Percentiles rank a stretch among this genome's conserved stretches.
phyloP scores from a whole-genome alignment of 2,888 invertebrate species.

The Nephrotoma appendiculata region DNA sequence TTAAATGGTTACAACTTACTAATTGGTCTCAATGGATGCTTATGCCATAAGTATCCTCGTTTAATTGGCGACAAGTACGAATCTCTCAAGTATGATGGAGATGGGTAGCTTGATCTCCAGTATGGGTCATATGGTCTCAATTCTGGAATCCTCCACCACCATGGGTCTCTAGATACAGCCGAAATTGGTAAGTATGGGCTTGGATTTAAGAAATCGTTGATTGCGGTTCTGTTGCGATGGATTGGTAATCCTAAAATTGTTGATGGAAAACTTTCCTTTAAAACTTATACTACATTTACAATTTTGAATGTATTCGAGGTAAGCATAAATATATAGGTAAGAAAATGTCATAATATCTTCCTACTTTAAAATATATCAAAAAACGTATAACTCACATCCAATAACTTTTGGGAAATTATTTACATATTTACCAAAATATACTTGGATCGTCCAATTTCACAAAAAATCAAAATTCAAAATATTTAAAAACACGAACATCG shows the following conservation, averaged over 20 bases:
- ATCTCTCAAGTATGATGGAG: conserved; percentile 65
- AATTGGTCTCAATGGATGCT: conserved; percentile 80
- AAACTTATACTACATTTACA: not conserved
- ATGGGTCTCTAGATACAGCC: conserved; percentile 72
- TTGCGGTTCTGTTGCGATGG: conserved; percentile 26
- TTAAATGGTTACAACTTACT: conserved; percentile 46
- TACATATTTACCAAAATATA: not conserved
- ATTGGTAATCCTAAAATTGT: conserved; percentile 46
- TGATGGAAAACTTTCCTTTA: not conserved
- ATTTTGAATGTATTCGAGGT: not conserved
- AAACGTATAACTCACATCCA: not conserved
- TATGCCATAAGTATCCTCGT: conserved; percentile 82
- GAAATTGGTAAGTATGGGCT: conserved; percentile 63
- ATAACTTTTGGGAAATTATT: not conserved
- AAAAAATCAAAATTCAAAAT: not conserved
- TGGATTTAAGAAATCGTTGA: conserved; percentile 62
- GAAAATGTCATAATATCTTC: not conserved
- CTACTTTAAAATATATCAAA: not conserved
- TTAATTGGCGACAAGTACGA: conserved; percentile 84
- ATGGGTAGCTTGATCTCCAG: conserved; percentile 50
- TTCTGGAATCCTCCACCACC: conserved; percentile 78
- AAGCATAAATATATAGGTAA: not conserved
- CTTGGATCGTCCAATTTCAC: not conserved
- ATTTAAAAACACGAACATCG: not conserved
- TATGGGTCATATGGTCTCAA: conserved; percentile 56